Evolutionary conservation across 2,797 vertebrate genomes (phyloP), one percentile per base, ranked within the genome.

Genomic region (Sebastolobus altivelis): DNA sequence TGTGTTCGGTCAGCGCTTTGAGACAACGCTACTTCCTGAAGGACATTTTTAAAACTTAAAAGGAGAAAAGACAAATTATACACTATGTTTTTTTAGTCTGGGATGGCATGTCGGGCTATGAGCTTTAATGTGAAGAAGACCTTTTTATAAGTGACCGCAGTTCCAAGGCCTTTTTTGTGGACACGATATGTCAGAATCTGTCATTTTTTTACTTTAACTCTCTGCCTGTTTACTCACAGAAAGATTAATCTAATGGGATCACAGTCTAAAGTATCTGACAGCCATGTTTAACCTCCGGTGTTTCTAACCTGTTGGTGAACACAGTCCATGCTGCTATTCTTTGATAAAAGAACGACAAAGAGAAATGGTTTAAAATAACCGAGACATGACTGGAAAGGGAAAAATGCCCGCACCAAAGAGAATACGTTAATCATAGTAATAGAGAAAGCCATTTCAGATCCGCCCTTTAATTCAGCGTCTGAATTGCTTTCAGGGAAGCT

Each of bases 381-480:
- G 63, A 84, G 83, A 85, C 75, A 38, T 59, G 61, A 82, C 83
- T 71, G 62, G 38, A 82, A 66, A 73, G 72, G 40, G 81, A 88
- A 49, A 77, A 76, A n/a, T 43, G 73, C 67, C 82, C 9, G 43
- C 78, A 84, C 82, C 72, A 81, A 89, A 77, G 77, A 80, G 87
- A 86, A 92, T 76, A 88, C 81, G 79, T 83, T 92, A 91, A 93
- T 94, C 88, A 92, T 88, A 93, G 91, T 90, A 79, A 87, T 88
- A 84, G 77, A 88, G 79, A 88, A 87, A 89, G 38, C 63, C 72
- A 31, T 86, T 85, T 85, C 66, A 82, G 83, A 83, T 86, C 87
- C 69, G 66, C 91, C 91, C 88, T 93, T 92, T 93, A 94, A 93
- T 93, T 90, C 84, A 76, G 35, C 4, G 71, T 87, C 84, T 90